Evolutionary conservation across 2,888 invertebrate genomes (phyloP), one percentile per base, ranked within the genome.

Genomic region (Incurvaria masculella): DNA sequence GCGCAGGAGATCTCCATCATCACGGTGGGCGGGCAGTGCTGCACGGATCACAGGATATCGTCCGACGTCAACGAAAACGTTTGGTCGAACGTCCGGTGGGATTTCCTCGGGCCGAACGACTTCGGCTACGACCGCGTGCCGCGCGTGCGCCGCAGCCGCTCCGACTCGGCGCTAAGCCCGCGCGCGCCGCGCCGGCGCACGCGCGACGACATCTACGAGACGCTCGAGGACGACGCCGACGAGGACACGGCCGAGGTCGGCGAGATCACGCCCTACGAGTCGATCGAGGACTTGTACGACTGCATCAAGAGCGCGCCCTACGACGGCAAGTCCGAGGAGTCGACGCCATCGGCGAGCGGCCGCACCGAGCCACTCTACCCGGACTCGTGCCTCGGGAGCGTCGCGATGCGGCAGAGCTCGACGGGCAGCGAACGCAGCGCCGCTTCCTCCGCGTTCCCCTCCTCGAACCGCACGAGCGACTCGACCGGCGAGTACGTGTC

Each of bases 221-320:
- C 64, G 42, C 55, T 79, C 47, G 51, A 49, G 38, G 45, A 51
- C 42, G 45, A 51, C 42, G 65, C 66, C 2, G 64, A 69, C 45
- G 65, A 59, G 1, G 76, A 74, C 53, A 65, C 59, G 33, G 75
- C 75, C 59, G 78, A 76, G 26, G 75, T 70, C 53, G 74, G 69
- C 18, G 75, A 76, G 53, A 71, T 78, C 52, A 79, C 79, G 14
- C 79, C 79, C 0, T 79, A 79, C 49, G 79, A 79, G 58, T 79
- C 79, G 1, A 79, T 79, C 50, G 79, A 79, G 60, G 79, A 79
- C 56, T 58, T 79, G 23, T 79, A 79, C 51, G 78, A 79, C 48
- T 78, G 79, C 55, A 79, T 79, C 20, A 79, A 79, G 54, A 79
- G 78, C 53, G 60, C 69, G n/a, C 68, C 69, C 5, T 76, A 75